Conservation (phyloP, 1,140 invertebrate genomes). For the Platyura marginata region DNA sequence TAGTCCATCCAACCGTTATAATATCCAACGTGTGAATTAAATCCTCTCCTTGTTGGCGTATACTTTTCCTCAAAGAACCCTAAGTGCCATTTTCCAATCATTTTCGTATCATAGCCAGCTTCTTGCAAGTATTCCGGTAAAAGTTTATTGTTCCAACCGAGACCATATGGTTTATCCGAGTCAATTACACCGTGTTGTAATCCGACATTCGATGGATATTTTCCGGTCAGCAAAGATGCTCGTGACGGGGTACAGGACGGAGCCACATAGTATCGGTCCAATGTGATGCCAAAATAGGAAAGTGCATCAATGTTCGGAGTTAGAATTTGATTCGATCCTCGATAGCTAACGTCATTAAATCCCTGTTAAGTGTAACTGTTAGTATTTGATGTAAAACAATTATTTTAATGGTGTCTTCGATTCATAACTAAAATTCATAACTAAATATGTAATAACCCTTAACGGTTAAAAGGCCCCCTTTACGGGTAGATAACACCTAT, state of each 20-base stretch:
- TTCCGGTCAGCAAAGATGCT: slow-evolving; percentile 58
- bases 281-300: too few species aligned
- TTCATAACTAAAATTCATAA: too few species aligned
- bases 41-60: slow-evolving; percentile 59
- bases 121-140: slow-evolving; percentile 57
- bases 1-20: slow-evolving; percentile 70
- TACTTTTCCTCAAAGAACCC: slow-evolving; percentile 51
- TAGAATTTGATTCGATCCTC: too few species aligned
- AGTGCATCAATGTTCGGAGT: too few species aligned
- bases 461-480: too few species aligned
- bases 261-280: slow-evolving; percentile 56
- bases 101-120: slow-evolving; percentile 60
- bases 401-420: too few species aligned
- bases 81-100: slow-evolving; percentile 86
- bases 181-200: slow-evolving; percentile 61
- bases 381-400: not conserved
- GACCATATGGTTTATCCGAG: slow-evolving; percentile 49
- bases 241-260: slow-evolving; percentile 63
- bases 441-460: too few species aligned
- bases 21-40: slow-evolving; percentile 70
- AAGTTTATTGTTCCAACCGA: slow-evolving; percentile 48
- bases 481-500: too few species aligned
- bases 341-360: too few species aligned
- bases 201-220: slow-evolving; percentile 61
- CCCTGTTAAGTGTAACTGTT: slow-evolving; percentile 26